Conservation (phyloP, 2,888 invertebrate species). For the Pandemis cinnamomeana region DNA sequence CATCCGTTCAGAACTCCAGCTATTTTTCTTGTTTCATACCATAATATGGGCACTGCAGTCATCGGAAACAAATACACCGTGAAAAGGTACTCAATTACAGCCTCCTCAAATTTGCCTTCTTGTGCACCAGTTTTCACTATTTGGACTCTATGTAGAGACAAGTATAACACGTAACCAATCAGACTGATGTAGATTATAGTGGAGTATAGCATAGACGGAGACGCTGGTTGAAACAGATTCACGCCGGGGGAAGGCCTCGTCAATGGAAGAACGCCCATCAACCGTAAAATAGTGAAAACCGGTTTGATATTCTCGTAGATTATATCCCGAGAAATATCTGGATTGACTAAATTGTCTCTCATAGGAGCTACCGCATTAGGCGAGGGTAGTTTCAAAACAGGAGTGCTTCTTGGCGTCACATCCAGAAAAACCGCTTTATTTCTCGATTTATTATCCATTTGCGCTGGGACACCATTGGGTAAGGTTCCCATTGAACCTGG, state of each 20-base stretch:
- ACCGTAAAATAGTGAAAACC: constrained; percentile 72
- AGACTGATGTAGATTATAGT: constrained; percentile 77
- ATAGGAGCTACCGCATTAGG: constrained; percentile 67
- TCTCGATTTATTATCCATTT: constrained; percentile 62
- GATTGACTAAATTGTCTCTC: constrained; percentile 65
- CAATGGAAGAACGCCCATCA: constrained; percentile 87
- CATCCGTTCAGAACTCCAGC: constrained; percentile 86
- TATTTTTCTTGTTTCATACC: constrained; percentile 88
- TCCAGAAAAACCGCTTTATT: constrained; percentile 73
- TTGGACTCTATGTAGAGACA: constrained; percentile 86
- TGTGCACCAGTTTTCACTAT: constrained; percentile 79
- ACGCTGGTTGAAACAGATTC: constrained; percentile 77
- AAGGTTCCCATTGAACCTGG: constrained; percentile 56
- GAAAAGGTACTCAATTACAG: constrained; percentile 90
- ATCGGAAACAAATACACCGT: constrained; percentile 89
- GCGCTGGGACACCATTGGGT: constrained; percentile 68
- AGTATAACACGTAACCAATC: constrained; percentile 84
- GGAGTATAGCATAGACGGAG: constrained; percentile 86
- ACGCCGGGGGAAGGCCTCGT: constrained; percentile 78
- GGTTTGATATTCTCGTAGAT: constrained; percentile 79
- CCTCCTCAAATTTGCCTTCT: constrained; percentile 89
- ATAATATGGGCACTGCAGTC: constrained; percentile 85
- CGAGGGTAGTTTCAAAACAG: constrained; percentile 58
- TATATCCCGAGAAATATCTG: constrained; percentile 68
- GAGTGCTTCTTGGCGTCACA: constrained; percentile 69